A percentile compares a stretch with the other conserved stretches of the same genome.
Conservation (phyloP, 2,888 invertebrate genomes). For the Aleiodes testaceus region DNA sequence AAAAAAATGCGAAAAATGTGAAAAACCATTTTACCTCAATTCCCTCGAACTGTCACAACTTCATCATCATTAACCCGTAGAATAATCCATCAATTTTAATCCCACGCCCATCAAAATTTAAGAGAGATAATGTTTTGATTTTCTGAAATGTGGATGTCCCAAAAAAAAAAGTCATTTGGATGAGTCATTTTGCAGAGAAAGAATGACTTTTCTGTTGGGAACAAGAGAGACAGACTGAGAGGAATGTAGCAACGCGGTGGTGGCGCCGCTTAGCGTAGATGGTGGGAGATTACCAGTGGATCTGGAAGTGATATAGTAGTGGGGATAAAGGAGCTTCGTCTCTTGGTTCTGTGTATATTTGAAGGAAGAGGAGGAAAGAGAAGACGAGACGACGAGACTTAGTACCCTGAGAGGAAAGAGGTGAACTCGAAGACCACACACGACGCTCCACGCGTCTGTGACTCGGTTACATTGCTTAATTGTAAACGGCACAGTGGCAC, state of each 20-base stretch:
- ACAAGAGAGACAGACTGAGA: slow-evolving; percentile 37
- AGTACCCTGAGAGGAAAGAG: slow-evolving; percentile 56
- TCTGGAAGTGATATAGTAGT: slow-evolving; percentile 43
- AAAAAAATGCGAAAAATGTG: no score
- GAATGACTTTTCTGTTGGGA: slow-evolving; percentile 3
- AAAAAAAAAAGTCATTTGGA: slow-evolving; percentile 15
- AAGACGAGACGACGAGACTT: slow-evolving; percentile 49
- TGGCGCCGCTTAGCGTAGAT: slow-evolving; percentile 45
- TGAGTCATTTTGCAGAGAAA: slow-evolving; percentile 37
- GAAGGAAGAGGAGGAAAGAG: slow-evolving; percentile 45
- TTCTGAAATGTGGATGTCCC: no score
- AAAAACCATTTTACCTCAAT: slow-evolving; percentile 53
- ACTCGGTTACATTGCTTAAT: slow-evolving; percentile 73
- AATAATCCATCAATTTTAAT: slow-evolving; percentile 4
- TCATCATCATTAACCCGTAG: slow-evolving; percentile 57
- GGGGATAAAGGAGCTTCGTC: slow-evolving; percentile 43
- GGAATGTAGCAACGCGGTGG: slow-evolving; percentile 46
- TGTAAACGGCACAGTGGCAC: slow-evolving; percentile 71
- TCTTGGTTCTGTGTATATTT: slow-evolving; percentile 17
- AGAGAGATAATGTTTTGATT: neutral
- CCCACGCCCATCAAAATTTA: neutral
- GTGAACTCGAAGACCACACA: slow-evolving; percentile 71
- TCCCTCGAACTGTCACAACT: slow-evolving; percentile 64
- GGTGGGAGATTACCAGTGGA: slow-evolving; percentile 54
- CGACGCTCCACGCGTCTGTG: slow-evolving; percentile 73